Percentiles rank a stretch among this genome's conserved stretches.
These are phyloP conservation scores for Nasonia oneida DNA, from an alignment of 2,888 invertebrate genomes.

Conservation along the genomic window DNA sequence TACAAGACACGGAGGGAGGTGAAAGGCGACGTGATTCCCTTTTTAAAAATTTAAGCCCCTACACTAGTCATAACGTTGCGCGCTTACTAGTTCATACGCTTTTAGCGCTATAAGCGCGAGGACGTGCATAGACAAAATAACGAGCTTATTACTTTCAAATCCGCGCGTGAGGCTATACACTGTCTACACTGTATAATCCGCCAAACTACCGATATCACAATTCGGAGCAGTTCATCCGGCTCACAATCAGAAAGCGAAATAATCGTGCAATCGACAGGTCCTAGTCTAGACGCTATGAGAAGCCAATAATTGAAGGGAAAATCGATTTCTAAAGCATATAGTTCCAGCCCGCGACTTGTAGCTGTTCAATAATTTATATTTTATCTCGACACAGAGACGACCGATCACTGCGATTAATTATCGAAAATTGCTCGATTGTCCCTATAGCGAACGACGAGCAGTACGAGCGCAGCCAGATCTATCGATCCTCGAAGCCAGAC, in stretches of 20 bases:
- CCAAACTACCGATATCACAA: background rate
- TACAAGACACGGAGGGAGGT: no score
- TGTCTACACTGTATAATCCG: background rate
- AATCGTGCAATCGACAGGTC: background rate
- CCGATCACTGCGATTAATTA: background rate
- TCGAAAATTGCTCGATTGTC: background rate
- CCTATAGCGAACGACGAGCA: slow-evolving; percentile 63
- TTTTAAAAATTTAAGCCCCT: background rate
- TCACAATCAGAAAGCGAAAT: background rate
- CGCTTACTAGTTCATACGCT: background rate
- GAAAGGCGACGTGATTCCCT: background rate
- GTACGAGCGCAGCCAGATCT: slow-evolving; percentile 72
- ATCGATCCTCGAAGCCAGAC: slow-evolving; percentile 75
- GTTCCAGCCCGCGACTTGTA: no score
- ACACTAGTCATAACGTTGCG: background rate
- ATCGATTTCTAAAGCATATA: no score
- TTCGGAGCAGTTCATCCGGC: background rate
- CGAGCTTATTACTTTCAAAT: slow-evolving; percentile 10
- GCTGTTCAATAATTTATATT: background rate
- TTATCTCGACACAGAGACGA: background rate
- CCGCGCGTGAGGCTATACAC: background rate
- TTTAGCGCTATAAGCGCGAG: background rate
- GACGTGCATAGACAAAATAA: background rate
- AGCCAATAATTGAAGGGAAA: no score
- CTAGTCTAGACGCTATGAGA: no score